Conservation (phyloP, 2,113 vertebrate species). For the Sapayoa aenigma region DNA sequence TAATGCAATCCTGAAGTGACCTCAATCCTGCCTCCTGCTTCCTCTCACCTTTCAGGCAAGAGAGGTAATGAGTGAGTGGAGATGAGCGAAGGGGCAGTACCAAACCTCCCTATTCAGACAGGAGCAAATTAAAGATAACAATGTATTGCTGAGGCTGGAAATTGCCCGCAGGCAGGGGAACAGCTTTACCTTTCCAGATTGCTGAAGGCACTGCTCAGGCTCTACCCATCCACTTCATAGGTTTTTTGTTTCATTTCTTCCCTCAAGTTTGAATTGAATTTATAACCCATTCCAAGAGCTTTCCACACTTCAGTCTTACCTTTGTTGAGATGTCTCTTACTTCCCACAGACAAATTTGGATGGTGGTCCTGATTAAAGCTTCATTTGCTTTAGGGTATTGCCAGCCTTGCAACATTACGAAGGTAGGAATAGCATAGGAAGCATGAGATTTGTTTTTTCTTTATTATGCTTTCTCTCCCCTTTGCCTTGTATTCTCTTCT, state of each 20-base stretch:
- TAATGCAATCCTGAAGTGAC: not conserved
- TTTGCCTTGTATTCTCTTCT: not conserved
- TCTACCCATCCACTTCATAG: not conserved
- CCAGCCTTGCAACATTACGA: not conserved
- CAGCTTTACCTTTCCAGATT: not conserved
- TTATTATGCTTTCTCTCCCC: not conserved
- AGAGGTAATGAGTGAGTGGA: not conserved
- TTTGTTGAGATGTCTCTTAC: not conserved
- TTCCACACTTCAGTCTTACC: not conserved
- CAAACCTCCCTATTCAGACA: not conserved
- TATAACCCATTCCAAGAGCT: not conserved
- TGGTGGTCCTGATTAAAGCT: not conserved
- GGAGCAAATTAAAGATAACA: not conserved
- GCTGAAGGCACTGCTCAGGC: not conserved
- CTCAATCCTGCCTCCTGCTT: not conserved
- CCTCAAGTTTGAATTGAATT: not conserved
- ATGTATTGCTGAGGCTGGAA: not conserved
- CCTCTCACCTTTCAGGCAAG: slow-evolving; percentile 21
- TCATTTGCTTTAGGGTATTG: not conserved
- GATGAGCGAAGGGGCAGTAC: not conserved
- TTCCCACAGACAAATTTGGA: not conserved
- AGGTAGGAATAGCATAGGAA: not conserved
- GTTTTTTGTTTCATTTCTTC: not conserved
- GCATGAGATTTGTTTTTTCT: not conserved
- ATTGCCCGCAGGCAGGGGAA: not conserved